Percentiles rank a stretch among this genome's conserved stretches.
Conservation (phyloP, 2,888 invertebrate species). For the Heteropelma amictum region DNA sequence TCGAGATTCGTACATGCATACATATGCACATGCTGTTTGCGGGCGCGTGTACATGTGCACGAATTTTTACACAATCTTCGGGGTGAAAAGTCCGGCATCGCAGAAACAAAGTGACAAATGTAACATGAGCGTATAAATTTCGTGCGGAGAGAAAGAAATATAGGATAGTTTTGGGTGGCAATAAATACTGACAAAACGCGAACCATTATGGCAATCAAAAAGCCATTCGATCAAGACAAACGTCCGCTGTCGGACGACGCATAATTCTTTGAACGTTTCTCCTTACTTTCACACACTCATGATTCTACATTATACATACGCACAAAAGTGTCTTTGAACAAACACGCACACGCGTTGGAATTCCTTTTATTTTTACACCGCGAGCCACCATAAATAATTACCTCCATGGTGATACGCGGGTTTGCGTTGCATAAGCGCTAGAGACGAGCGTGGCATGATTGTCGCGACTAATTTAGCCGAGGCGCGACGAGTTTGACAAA, state of each 20-base stretch:
- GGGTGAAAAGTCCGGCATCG: constrained; percentile 17
- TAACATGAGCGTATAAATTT: not conserved
- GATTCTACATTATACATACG: not conserved
- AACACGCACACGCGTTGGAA: not conserved
- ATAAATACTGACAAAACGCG: constrained; percentile 44
- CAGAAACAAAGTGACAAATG: constrained; percentile 24
- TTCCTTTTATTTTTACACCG: constrained; percentile 2
- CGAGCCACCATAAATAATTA: constrained; percentile 37
- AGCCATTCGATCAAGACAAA: constrained; percentile 54
- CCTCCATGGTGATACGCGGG: constrained; percentile 18
- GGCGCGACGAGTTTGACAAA: constrained; percentile 51
- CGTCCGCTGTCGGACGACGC: constrained; percentile 39
- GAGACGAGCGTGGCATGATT: constrained; percentile 38
- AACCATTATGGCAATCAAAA: constrained; percentile 50
- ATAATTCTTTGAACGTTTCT: constrained; percentile 44
- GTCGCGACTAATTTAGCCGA: constrained; percentile 46
- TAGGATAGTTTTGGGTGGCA: constrained; percentile 16
- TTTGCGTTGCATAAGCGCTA: constrained; percentile 32
- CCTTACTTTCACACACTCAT: not conserved
- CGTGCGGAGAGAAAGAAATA: not conserved
- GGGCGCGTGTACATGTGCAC: not conserved
- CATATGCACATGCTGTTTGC: constrained; percentile 8
- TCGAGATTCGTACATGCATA: not conserved
- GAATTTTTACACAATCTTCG: not conserved
- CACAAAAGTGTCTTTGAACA: not conserved